These are phyloP conservation scores for Netelia melanura DNA, from an alignment of 2,888 invertebrate genomes.

Conservation along the genomic window DNA sequence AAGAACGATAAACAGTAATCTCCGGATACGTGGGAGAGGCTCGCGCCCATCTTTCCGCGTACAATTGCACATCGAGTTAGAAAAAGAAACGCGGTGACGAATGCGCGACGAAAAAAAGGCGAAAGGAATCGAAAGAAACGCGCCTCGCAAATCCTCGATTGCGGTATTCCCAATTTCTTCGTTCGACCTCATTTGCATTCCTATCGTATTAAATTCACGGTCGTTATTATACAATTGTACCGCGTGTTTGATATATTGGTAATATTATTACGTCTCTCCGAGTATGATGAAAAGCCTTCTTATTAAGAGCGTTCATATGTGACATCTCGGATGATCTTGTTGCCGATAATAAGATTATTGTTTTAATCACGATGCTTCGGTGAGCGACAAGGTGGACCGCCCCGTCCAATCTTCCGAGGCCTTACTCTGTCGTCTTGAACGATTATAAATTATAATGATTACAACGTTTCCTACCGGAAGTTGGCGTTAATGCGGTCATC, in stretches of 20 bases:
- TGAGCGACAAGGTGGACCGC: slow-evolving; percentile 68
- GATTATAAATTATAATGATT: slow-evolving; percentile 73
- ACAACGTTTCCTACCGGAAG: slow-evolving; percentile 71
- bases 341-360: slow-evolving; percentile 60
- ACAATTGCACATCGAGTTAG: slow-evolving; percentile 32
- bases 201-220: slow-evolving; percentile 66
- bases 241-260: too few species aligned
- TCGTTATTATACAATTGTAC: too few species aligned
- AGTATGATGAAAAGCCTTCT: slow-evolving; percentile 73
- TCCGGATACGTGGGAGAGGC: background rate
- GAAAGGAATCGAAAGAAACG: slow-evolving; percentile 72
- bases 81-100: slow-evolving; percentile 67
- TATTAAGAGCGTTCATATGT: slow-evolving; percentile 72
- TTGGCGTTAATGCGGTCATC: slow-evolving; percentile 63
- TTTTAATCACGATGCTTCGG: slow-evolving; percentile 49
- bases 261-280: too few species aligned
- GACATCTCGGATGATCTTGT: slow-evolving; percentile 66
- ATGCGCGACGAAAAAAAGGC: slow-evolving; percentile 70
- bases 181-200: slow-evolving; percentile 71
- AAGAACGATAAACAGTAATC: slow-evolving; percentile 65
- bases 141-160: slow-evolving; percentile 77
- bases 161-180: slow-evolving; percentile 72
- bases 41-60: too few species aligned
- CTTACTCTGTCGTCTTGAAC: slow-evolving; percentile 76
- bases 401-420: slow-evolving; percentile 78